Percentiles rank a stretch among this genome's conserved stretches.
phyloP scores from a whole-genome alignment of 2,797 vertebrate genomes.

The Hypotaenidia philippensis region DNA sequence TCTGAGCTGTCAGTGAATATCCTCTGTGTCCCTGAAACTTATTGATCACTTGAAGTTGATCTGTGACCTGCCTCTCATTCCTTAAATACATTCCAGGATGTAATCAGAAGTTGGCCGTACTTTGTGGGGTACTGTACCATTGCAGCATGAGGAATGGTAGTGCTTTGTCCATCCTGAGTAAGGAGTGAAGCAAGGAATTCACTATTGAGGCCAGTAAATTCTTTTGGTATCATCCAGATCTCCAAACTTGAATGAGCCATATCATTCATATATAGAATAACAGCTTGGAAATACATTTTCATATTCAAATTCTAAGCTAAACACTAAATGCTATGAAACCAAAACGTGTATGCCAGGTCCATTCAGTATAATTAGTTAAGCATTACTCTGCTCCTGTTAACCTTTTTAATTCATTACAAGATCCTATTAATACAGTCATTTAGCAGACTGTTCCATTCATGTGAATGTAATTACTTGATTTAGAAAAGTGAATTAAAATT shows the following conservation, averaged over 20 bases:
- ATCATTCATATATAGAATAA: not conserved
- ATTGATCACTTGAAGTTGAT: not conserved
- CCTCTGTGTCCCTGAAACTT: not conserved
- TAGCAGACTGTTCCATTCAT: not conserved
- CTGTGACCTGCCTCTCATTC: not conserved
- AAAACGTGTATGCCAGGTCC: not conserved
- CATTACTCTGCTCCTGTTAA: not conserved
- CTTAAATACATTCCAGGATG: not conserved
- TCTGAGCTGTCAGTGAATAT: not conserved
- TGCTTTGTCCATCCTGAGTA: not conserved
- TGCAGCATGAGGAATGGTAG: not conserved
- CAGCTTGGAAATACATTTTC: not conserved
- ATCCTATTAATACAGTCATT: not conserved
- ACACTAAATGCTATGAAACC: not conserved
- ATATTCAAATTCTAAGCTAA: not conserved
- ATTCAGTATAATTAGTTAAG: not conserved
- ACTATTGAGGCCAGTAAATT: not conserved
- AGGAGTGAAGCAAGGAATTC: not conserved
- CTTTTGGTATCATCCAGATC: not conserved
- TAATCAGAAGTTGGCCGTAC: not conserved
- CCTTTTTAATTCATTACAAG: not conserved
- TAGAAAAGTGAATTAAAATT: not conserved
- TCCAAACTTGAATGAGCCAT: not conserved
- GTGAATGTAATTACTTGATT: not conserved
- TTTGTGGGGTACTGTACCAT: not conserved